Conservation (phyloP, 2,888 invertebrate genomes). For the Syritta pipiens region DNA sequence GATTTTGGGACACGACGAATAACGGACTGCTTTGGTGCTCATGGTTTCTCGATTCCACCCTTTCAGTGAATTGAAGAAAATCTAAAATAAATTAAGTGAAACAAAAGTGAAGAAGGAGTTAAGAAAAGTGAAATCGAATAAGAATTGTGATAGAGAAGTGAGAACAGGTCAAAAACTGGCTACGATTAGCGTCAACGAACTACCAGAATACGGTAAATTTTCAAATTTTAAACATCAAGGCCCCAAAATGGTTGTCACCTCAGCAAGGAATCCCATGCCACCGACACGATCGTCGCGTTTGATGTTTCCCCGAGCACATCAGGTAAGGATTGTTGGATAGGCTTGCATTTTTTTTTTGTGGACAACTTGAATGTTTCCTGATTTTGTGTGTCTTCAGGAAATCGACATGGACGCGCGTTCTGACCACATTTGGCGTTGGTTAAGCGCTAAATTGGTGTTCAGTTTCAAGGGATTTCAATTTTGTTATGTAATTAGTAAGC, state of each 20-base stretch:
- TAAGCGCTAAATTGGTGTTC: too few species aligned
- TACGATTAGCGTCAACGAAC: constrained; percentile 50
- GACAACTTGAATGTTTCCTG: not conserved
- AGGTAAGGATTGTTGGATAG: too few species aligned
- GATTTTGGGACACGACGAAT: too few species aligned
- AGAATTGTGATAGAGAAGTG: not conserved
- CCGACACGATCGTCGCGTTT: constrained; percentile 75
- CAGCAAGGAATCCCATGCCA: constrained; percentile 75
- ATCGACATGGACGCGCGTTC: too few species aligned
- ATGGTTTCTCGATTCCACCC: too few species aligned
- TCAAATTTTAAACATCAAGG: constrained; percentile 36
- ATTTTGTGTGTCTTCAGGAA: not conserved
- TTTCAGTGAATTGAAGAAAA: constrained; percentile 6
- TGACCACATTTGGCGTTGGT: too few species aligned
- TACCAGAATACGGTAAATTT: constrained; percentile 47
- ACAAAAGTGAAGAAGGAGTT: too few species aligned
- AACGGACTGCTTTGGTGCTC: too few species aligned
- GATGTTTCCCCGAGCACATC: constrained; percentile 77
- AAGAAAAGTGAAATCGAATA: constrained; percentile 31
- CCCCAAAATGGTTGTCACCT: constrained; percentile 76
- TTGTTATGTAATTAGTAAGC: too few species aligned
- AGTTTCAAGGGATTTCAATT: too few species aligned
- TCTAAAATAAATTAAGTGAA: not conserved
- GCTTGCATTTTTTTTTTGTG: not conserved
- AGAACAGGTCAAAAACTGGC: constrained; percentile 43